phyloP scores from a whole-genome alignment of 2,797 vertebrate genomes.

The Sorex maritimensis region DNA sequence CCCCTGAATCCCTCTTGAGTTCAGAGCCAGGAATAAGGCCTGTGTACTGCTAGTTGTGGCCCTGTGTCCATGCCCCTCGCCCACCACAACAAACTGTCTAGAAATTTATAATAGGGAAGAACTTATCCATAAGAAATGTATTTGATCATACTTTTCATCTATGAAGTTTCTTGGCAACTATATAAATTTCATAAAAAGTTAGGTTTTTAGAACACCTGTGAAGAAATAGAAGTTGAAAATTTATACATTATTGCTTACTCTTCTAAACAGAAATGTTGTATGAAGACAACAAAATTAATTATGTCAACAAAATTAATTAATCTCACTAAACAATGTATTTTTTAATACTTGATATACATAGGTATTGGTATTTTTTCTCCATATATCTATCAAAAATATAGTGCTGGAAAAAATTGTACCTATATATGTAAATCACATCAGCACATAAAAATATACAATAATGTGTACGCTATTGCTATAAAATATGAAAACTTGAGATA shows the following conservation, averaged over 20 bases:
- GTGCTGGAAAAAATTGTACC: not conserved
- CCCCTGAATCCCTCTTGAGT: too few species aligned
- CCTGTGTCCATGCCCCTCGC: not conserved
- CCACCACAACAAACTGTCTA: not conserved
- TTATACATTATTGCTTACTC: not conserved
- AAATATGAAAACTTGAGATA: conserved; percentile 30
- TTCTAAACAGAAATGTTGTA: conserved; percentile 9
- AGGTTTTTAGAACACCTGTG: not conserved
- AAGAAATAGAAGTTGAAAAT: not conserved
- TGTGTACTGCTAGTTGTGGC: too few species aligned
- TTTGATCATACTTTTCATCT: not conserved
- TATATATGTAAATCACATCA: not conserved
- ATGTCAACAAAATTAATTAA: not conserved
- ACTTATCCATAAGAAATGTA: conserved; percentile 7
- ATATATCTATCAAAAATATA: not conserved
- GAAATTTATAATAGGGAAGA: not conserved
- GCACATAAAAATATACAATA: not conserved
- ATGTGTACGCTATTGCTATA: not conserved
- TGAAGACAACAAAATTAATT: not conserved
- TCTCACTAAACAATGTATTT: conserved; percentile 25
- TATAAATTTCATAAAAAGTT: not conserved
- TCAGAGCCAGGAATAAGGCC: too few species aligned
- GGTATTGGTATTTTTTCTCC: not conserved
- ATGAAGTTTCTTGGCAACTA: not conserved
- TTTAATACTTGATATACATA: conserved; percentile 16